Evolutionary conservation across 2,113 vertebrate genomes (phyloP).

Genomic region (Heptranchias perlo): DNA sequence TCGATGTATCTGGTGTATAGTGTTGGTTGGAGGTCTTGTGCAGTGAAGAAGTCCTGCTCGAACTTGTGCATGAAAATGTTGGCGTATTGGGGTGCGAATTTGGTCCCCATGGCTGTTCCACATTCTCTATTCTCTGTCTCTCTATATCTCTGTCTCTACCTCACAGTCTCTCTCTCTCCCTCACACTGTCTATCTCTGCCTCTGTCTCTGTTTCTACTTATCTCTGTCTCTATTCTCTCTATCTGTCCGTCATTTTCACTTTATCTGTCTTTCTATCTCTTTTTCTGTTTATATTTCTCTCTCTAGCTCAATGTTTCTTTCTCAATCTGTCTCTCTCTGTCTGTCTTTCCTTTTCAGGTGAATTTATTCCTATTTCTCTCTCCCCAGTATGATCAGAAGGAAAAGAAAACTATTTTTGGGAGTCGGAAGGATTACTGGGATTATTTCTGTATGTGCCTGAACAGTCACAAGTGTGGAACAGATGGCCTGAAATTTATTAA

Average conservation of each 20-base stretch:
- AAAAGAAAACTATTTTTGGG: constrained; percentile 59
- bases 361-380: not conserved
- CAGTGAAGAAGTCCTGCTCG: no score
- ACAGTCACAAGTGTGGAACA: not conserved
- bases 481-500: constrained; percentile 18
- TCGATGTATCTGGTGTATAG: no score
- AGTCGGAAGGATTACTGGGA: constrained; percentile 64
- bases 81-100: no score
- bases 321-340: not conserved
- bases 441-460: constrained; percentile 55
- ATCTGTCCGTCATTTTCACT: not conserved
- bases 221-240: not conserved
- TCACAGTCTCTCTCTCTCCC: not conserved
- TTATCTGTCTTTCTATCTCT: not conserved
- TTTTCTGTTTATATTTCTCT: no score
- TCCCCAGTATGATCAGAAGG: constrained; percentile 62
- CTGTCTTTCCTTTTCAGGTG: not conserved
- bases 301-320: not conserved
- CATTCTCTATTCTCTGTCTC: not conserved
- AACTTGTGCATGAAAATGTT: no score
- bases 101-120: no score
- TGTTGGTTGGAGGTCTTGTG: no score
- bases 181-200: no score
- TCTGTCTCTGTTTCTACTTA: not conserved
- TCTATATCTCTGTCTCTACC: not conserved